phyloP scores from a whole-genome alignment of 2,888 invertebrate genomes.

The Acleris holmiana region DNA sequence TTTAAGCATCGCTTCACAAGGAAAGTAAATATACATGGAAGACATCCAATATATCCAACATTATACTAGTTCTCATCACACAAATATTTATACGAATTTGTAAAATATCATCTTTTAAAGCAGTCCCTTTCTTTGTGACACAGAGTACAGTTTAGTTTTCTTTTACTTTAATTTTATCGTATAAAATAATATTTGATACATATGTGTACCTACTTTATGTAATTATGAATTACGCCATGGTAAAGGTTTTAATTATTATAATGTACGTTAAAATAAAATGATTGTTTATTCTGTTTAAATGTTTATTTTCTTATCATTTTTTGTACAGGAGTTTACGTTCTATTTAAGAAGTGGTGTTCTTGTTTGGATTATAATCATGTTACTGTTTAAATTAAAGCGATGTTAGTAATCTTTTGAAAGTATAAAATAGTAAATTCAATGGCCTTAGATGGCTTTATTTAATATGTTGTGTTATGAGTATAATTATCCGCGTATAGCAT shows the following conservation, averaged over 20 bases:
- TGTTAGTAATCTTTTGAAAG: background rate
- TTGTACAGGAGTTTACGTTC: slow-evolving; percentile 48
- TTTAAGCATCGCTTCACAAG: too few relatives aligned
- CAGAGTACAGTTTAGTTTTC: background rate
- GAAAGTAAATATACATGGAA: too few relatives aligned
- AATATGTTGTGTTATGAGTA: too few relatives aligned
- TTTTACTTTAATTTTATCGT: slow-evolving; percentile 9
- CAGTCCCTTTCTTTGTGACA: background rate
- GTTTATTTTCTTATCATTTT: slow-evolving; percentile 57
- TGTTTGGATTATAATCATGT: slow-evolving; percentile 17
- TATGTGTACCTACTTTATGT: slow-evolving; percentile 17
- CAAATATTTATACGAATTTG: too few relatives aligned
- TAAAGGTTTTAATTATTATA: slow-evolving; percentile 38
- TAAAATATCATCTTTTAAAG: too few relatives aligned
- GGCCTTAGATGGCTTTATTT: too few relatives aligned
- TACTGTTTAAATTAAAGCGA: slow-evolving; percentile 3
- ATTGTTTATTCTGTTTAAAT: slow-evolving; percentile 51
- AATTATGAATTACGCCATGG: slow-evolving; percentile 35
- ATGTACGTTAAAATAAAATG: slow-evolving; percentile 34
- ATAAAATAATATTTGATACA: slow-evolving; percentile 7
- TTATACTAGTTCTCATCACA: too few relatives aligned
- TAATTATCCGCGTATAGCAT: too few relatives aligned
- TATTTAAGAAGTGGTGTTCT: slow-evolving; percentile 14
- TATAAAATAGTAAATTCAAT: too few relatives aligned
- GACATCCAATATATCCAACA: too few relatives aligned